Conservation (phyloP, 2,797 vertebrate genomes). For the Myripristis jacobus region DNA sequence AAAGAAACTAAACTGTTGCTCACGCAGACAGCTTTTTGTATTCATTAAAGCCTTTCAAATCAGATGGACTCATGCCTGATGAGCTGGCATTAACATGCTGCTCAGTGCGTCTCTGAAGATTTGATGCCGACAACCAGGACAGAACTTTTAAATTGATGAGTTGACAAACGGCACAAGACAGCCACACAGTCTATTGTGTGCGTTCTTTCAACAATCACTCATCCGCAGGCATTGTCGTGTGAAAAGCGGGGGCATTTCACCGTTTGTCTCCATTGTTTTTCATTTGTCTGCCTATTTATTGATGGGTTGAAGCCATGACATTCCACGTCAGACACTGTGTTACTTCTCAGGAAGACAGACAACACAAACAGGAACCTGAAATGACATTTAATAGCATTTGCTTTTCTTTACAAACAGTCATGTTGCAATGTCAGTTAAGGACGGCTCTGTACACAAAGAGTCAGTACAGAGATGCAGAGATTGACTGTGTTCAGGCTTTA, state of each 20-base stretch:
- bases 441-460: conserved; percentile 22
- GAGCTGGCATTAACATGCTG: background rate
- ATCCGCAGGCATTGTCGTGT: background rate
- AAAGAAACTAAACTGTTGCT: conserved; percentile 28
- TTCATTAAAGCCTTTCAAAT: conserved; percentile 40
- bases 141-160: background rate
- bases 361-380: conserved; percentile 30
- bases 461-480: conserved; percentile 32
- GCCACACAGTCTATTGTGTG: conserved; percentile 12
- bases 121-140: conserved; percentile 16
- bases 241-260: conserved; percentile 8
- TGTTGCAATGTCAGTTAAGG: conserved; percentile 50
- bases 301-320: conserved; percentile 7
- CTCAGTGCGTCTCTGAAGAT: background rate
- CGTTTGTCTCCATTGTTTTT: background rate
- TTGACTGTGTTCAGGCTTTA: conserved; percentile 26
- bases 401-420: conserved; percentile 38
- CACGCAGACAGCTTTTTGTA: conserved; percentile 13
- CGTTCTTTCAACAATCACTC: conserved; percentile 2
- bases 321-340: background rate
- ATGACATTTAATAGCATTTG: conserved; percentile 42
- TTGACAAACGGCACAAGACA: conserved; percentile 1
- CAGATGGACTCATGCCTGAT: conserved; percentile 20
- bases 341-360: conserved; percentile 18
- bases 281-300: conserved; percentile 8